Evolutionary conservation across 2,888 invertebrate species (phyloP), one percentile per base, ranked within the genome.

Genomic region (Dryadula phaetusa): DNA sequence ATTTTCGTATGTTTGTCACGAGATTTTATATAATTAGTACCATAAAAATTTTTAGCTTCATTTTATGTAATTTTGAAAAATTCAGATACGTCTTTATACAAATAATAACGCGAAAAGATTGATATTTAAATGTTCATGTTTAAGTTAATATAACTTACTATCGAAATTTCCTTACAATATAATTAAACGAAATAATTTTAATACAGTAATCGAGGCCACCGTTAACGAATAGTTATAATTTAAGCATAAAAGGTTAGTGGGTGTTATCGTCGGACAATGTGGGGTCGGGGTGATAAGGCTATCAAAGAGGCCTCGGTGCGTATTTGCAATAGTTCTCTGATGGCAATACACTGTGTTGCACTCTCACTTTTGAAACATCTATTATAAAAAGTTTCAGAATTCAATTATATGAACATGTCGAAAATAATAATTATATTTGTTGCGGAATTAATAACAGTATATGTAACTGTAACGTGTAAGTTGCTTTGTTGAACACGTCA

Each of bases 231-330:
- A 60, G 53, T 60, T 52, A 69, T 69, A 66, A 71, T 69, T 71
- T 62, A 66, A 71, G 69, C 64, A 64, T 56, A 67, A 67, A 64
- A 66, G 66, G 66, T 56, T 62, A 58, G 40, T 49, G 20, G 40
- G 56, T 58, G 49, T 67, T 74, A 73, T 74, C 74, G 60, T 46
- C 64, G 49, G 72, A 70, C 70, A 73, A 69, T 70, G 75, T 73
- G 74, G 77, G 76, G 77, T 77, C 76, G 75, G 47, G 42, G 66
- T 67, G 77, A 78, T 77, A 76, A 75, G 65, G 68, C 69, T 77
- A 78, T 77, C 77, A 69, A 66, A 74, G 70, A 67, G 72, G 70
- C 73, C 75, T 71, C 72, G 70, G 58, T 67, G 67, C 71, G 70
- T 74, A 74, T 72, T 70, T 49, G 67, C 67, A 67, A 67, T 66